These are phyloP conservation scores for Bathynomus jamesi DNA, from an alignment of 1,140 invertebrate genomes.

Conservation along the genomic window DNA sequence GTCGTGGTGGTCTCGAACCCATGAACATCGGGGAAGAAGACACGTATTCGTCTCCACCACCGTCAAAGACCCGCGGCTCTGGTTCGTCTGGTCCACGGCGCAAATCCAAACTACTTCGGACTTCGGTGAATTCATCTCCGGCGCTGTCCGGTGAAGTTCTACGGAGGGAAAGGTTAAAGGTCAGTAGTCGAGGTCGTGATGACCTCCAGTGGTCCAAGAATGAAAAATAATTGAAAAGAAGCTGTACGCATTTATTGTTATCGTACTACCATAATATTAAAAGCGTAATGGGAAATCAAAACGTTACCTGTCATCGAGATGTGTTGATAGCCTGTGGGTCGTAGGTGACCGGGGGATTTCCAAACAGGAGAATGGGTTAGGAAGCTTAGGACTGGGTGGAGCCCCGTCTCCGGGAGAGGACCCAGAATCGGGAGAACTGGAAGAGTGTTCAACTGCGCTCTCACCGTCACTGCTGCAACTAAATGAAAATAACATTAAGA, in stretches of 20 bases:
- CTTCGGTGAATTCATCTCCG: conserved; percentile 27
- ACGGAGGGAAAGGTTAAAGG: background rate
- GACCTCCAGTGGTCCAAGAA: too few species aligned
- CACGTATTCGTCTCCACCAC: conserved; percentile 27
- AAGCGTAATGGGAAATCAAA: background rate
- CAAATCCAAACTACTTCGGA: conserved; percentile 20
- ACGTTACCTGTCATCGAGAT: conserved; percentile 9
- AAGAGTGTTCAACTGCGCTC: conserved; percentile 71
- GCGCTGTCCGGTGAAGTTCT: conserved; percentile 35
- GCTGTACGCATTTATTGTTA: too few species aligned
- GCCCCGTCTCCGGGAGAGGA: conserved; percentile 27
- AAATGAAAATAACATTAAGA: background rate
- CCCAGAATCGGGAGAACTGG: conserved; percentile 39
- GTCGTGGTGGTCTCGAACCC: conserved; percentile 4
- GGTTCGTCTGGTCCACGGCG: conserved; percentile 20
- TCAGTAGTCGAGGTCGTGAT: background rate
- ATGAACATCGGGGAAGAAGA: conserved; percentile 19
- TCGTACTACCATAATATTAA: conserved; percentile 41
- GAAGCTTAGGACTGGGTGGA: conserved; percentile 17
- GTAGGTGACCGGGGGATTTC: background rate
- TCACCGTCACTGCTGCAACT: conserved; percentile 79
- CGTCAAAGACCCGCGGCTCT: conserved; percentile 31
- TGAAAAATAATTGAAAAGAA: too few species aligned
- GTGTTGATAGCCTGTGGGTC: background rate
- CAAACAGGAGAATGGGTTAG: conserved; percentile 13